Evolutionary conservation across 2,888 invertebrate genomes (phyloP), one percentile per base, ranked within the genome.

Genomic region (Nebria salina): DNA sequence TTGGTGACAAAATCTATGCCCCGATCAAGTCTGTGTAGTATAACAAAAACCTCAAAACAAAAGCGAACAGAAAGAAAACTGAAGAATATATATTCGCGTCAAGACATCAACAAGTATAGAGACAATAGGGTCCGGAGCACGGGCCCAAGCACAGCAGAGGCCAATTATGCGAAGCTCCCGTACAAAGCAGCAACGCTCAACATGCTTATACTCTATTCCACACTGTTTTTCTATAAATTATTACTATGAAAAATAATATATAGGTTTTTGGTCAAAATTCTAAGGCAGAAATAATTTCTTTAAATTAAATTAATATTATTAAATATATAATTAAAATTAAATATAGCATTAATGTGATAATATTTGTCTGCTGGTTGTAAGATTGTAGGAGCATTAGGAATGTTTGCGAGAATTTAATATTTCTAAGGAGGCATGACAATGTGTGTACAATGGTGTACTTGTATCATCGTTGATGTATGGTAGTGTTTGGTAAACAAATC

Each of bases 11-110:
- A 34, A 70, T 70, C 70, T 70, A 70, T 70, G 13, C 15, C n/a
- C 11, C 25, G 34, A 70, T 70, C 70, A 70, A 70, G 70, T 25
- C 66, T 66, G 66, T 66, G 13, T 20, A 25, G 70, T 26, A 54
- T 3, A 34, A 70, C 70, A 70, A 70, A 70, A 70, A 34, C 70
- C 34, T 26, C 70, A 70, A 70, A 70, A 70, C 70, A n/a, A 70
- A 70, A 70, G 34, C 20, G 20, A 11, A 34, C 11, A 70, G 70
- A 70, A 70, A 25, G 13, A 70, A 70, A 70, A 70, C n/a, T 70
- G 68, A 26, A 34, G 26, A 70, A 26, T 26, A 34, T 70, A 70
- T 34, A 70, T 26, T 70, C 54, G 54, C 54, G 54, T 8, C 54
- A 54, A 54, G 54, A 13, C 54, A 54, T 54, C 54, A 54, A 54